phyloP scores from a whole-genome alignment of 2,888 invertebrate genomes.

The Malthinus flaveolus region DNA sequence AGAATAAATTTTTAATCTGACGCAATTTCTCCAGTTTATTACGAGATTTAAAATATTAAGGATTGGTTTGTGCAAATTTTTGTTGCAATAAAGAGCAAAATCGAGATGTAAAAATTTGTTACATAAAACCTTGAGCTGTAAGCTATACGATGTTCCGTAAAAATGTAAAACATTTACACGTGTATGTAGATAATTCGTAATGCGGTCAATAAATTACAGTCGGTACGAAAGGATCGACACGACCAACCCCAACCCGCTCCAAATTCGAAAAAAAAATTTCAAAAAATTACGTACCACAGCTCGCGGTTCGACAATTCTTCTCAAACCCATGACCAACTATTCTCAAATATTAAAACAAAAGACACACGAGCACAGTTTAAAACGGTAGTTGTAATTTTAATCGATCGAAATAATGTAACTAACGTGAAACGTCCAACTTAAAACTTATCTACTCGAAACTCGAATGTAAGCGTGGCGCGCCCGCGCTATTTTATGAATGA shows the following conservation, averaged over 20 bases:
- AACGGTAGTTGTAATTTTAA: background rate
- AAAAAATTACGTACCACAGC: conserved; percentile 15
- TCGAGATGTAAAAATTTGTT: background rate
- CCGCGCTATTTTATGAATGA: conserved; percentile 18
- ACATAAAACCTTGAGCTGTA: background rate
- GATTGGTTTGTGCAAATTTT: background rate
- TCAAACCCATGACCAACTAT: conserved; percentile 16
- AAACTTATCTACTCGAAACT: conserved; percentile 7
- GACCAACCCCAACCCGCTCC: conserved; percentile 26
- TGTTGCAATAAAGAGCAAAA: background rate
- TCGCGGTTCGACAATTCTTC: conserved; percentile 20
- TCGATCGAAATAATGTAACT: conserved; percentile 13
- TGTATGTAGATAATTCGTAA: background rate
- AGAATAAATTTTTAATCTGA: background rate
- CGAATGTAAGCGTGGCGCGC: conserved; percentile 14
- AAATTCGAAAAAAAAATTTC: background rate
- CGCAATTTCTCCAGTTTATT: background rate
- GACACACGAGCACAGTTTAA: background rate
- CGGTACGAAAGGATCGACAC: too few species aligned
- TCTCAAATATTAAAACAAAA: background rate
- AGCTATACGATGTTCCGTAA: background rate
- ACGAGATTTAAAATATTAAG: background rate
- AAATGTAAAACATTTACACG: background rate
- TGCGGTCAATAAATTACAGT: background rate
- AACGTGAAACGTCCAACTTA: conserved; percentile 13